These are phyloP conservation scores for Dromius quadrimaculatus DNA, from an alignment of 2,888 invertebrate genomes.

Conservation along the genomic window DNA sequence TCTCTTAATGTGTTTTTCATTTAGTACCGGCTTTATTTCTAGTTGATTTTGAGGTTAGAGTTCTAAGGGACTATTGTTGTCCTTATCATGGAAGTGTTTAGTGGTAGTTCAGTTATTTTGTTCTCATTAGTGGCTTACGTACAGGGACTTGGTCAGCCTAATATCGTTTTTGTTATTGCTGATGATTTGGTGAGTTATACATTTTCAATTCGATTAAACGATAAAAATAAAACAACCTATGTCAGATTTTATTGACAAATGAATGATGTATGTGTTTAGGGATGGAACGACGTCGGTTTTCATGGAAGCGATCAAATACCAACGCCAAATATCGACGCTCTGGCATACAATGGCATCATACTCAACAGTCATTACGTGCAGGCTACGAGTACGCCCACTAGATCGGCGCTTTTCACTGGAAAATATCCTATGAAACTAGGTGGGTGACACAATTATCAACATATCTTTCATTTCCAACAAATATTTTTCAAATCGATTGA, in stretches of 20 bases:
- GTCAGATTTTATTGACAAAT: background rate
- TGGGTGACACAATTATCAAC: slow-evolving; percentile 60
- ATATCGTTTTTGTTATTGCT: slow-evolving; percentile 80
- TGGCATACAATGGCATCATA: slow-evolving; percentile 87
- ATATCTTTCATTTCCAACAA: background rate
- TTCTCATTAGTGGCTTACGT: slow-evolving; percentile 10
- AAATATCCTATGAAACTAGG: slow-evolving; percentile 88
- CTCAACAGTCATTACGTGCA: slow-evolving; percentile 89
- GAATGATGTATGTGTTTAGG: slow-evolving; percentile 69
- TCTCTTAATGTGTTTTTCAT: slow-evolving; percentile 14
- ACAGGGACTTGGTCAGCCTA: slow-evolving; percentile 63
- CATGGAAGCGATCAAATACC: slow-evolving; percentile 89
- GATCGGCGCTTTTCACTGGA: slow-evolving; percentile 86
- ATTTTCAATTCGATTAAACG: too few relatives aligned
- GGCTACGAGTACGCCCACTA: slow-evolving; percentile 87
- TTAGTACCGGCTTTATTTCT: background rate
- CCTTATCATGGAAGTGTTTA: slow-evolving; percentile 14
- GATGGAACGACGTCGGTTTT: slow-evolving; percentile 92
- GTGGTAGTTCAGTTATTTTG: slow-evolving; percentile 27
- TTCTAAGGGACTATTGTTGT: background rate
- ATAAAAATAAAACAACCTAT: too few relatives aligned
- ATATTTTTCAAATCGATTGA: background rate
- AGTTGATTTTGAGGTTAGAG: slow-evolving; percentile 14
- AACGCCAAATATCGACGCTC: slow-evolving; percentile 90
- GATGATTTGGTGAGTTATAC: slow-evolving; percentile 78